phyloP scores from a whole-genome alignment of 1,140 invertebrate species.

The Cecropterus lyciades region DNA sequence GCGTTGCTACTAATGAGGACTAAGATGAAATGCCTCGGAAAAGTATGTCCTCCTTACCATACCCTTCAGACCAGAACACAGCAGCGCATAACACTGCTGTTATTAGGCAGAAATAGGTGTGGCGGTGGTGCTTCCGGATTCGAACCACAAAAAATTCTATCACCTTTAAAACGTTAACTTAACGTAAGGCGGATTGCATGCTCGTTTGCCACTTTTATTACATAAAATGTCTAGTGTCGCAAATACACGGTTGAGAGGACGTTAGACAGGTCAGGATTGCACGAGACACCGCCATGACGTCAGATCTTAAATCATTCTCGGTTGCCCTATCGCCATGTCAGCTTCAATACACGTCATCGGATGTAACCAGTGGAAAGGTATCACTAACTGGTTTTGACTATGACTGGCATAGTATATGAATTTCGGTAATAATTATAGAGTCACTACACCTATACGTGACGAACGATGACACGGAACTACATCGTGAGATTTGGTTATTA shows the following conservation, averaged over 20 bases:
- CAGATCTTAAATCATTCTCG: constrained; percentile 18
- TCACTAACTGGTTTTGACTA: neutral
- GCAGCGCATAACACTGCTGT: no score
- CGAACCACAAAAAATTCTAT: neutral
- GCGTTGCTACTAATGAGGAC: no score
- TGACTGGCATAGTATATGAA: no score
- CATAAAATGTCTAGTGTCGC: neutral
- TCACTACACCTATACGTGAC: no score
- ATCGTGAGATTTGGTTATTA: no score
- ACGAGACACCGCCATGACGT: constrained; percentile 9
- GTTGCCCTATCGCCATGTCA: neutral
- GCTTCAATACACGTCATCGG: neutral
- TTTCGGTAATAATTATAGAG: no score
- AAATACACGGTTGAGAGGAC: constrained; percentile 2
- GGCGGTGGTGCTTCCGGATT: no score
- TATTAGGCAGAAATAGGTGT: no score
- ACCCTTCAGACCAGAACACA: no score
- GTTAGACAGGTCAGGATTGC: constrained; percentile 15
- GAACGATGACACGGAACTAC: no score
- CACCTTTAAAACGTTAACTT: neutral
- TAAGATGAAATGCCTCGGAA: no score
- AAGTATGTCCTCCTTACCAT: no score
- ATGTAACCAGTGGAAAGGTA: neutral
- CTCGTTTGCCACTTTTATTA: neutral
- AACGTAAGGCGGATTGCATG: neutral